Conservation (phyloP, 1,140 invertebrate genomes). For the Drosophila nigromelanica region DNA sequence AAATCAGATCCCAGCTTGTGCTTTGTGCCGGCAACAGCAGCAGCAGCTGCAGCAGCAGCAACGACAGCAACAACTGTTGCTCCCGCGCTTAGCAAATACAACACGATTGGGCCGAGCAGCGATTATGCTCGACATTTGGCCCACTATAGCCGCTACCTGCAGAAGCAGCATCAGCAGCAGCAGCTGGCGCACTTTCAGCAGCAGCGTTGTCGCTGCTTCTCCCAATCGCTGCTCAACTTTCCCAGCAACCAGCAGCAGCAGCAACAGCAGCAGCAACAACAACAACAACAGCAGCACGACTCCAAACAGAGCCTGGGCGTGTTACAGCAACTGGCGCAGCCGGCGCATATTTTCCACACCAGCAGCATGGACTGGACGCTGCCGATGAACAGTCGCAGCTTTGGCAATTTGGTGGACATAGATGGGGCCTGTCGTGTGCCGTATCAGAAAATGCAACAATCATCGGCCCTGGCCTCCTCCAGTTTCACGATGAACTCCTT, state of each 20-base stretch:
- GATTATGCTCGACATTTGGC: slow-evolving; percentile 77
- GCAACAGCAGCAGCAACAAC: slow-evolving; percentile 28
- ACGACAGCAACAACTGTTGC: slow-evolving; percentile 21
- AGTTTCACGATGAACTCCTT: slow-evolving; percentile 75
- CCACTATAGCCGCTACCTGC: slow-evolving; percentile 72
- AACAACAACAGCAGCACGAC: slow-evolving; percentile 24
- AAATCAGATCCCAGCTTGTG: slow-evolving; percentile 77
- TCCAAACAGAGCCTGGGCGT: slow-evolving; percentile 20
- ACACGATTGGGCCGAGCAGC: slow-evolving; percentile 81
- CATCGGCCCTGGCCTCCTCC: slow-evolving; percentile 50
- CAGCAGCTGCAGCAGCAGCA: slow-evolving; percentile 21
- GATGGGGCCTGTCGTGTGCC: slow-evolving; percentile 71
- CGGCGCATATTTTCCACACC: slow-evolving; percentile 64
- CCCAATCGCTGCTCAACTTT: slow-evolving; percentile 78
- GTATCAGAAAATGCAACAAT: slow-evolving; percentile 71
- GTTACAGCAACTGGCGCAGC: slow-evolving; percentile 44
- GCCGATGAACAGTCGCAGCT: slow-evolving; percentile 77
- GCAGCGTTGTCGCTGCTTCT: slow-evolving; percentile 77
- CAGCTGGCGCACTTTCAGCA: slow-evolving; percentile 72
- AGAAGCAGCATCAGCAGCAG: slow-evolving; percentile 76
- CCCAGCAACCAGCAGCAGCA: slow-evolving; percentile 60
- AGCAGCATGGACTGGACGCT: slow-evolving; percentile 73
- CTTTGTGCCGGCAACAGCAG: slow-evolving; percentile 53
- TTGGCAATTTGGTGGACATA: slow-evolving; percentile 78
- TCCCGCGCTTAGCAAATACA: slow-evolving; percentile 65